These are phyloP conservation scores for Aradophagus sp. DNA, from an alignment of 1,140 invertebrate species.

Conservation along the genomic window DNA sequence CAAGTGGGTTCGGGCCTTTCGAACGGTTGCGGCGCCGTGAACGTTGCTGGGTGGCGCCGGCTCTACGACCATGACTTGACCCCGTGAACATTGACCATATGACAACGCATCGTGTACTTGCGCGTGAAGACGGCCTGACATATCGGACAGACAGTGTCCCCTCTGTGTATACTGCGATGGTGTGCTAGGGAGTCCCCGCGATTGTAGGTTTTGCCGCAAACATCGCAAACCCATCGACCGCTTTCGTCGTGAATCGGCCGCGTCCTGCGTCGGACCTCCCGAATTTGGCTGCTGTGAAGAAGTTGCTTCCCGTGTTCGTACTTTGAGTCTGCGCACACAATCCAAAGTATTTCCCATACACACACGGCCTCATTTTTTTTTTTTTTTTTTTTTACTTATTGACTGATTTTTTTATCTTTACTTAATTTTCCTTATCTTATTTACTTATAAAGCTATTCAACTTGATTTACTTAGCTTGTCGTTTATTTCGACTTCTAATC, in stretches of 20 bases:
- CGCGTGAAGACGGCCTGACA: slow-evolving; percentile 75
- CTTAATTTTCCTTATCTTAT: not conserved
- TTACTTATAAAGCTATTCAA: not conserved
- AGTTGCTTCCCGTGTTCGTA: slow-evolving; percentile 65
- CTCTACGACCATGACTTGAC: slow-evolving; percentile 63
- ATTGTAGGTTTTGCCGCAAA: slow-evolving; percentile 74
- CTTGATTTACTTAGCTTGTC: not conserved
- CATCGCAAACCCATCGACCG: slow-evolving; percentile 73
- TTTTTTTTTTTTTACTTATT: slow-evolving; percentile 19
- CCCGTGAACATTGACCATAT: slow-evolving; percentile 73
- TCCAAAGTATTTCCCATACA: slow-evolving; percentile 74
- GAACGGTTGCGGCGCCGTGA: too few species aligned
- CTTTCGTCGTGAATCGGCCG: slow-evolving; percentile 68
- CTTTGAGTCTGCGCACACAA: slow-evolving; percentile 74
- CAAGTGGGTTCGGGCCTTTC: too few species aligned
- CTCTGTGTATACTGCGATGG: slow-evolving; percentile 76
- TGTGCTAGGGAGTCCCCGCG: slow-evolving; percentile 74
- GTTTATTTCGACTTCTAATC: not conserved
- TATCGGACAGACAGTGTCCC: slow-evolving; percentile 74
- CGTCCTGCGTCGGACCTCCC: slow-evolving; percentile 63
- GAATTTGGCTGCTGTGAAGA: slow-evolving; percentile 56
- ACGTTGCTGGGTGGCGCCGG: slow-evolving; percentile 1
- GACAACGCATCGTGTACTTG: slow-evolving; percentile 74
- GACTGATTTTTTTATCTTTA: slow-evolving; percentile 25
- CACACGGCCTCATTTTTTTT: slow-evolving; percentile 61